Base-by-base conservation (phyloP, 2,113 vertebrate genomes). In the Podilymbus podiceps region DNA sequence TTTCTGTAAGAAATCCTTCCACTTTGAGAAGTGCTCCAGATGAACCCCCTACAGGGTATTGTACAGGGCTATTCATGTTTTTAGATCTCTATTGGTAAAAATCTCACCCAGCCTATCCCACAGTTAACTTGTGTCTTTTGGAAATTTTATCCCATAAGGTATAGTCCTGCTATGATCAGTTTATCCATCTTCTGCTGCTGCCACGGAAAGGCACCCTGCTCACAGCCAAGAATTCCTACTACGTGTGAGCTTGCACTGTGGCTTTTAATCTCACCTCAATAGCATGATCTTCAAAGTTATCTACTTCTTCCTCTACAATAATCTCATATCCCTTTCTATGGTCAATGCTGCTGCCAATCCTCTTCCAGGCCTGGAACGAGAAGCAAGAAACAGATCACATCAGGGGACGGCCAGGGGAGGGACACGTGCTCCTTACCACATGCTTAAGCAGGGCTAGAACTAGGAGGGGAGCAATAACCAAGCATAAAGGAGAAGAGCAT, bases 361-460 rank as follows among this genome's bases (percentile, higher is more conserved):
- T 44, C 47, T 64, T 22, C 33, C 30, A 73, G 40, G 6, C 40
- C 53, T 38, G 18, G 15, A 49, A 42, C 4, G 50, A 56, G 40
- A 59, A 66, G 18, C 19, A 78, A 71, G 15, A 72, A 73, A 56
- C 30, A 74, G 52, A 28, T 33, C 42, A 12, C 25, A 49, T 3
- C 52, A 82, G 81, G 27, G 83, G 20, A 30, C 5, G 12, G 15
- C 20, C 28, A 59, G 27, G 30, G 35, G 23, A 73, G 50, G 30
- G 33, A 25, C 25, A n/a, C 1, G 1, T 6, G 10, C 30, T 87
- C 12, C 27, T 47, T 5, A 15, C 6, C 20, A 6, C 0, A 0
- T 15, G 8, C 19, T 58, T 63, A 24, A 63, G 31, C 12, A 56
- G 46, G n/a, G 24, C 13, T 80, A 55, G 38, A 66, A 9, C 15